Evolutionary conservation across 2,113 vertebrate species (phyloP).

Genomic region (Pavo muticus): DNA sequence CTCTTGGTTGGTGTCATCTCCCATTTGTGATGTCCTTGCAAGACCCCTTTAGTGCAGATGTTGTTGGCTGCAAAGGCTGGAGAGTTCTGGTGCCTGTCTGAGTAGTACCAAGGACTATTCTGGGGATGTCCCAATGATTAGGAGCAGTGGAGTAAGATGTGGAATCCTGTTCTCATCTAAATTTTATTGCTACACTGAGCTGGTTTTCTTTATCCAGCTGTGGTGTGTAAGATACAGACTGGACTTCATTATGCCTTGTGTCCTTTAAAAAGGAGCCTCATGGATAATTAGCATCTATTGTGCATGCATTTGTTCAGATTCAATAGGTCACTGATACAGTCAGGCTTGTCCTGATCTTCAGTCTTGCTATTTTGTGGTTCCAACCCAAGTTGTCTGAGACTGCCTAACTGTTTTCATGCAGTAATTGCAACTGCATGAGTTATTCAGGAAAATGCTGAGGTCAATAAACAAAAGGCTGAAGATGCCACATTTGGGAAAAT

Average conservation of each 20-base stretch:
- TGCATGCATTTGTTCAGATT: background rate
- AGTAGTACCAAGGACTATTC: background rate
- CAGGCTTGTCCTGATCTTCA: background rate
- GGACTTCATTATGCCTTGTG: background rate
- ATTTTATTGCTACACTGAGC: background rate
- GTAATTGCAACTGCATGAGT: background rate
- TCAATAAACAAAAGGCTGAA: background rate
- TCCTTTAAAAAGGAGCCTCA: background rate
- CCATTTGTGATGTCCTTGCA: background rate
- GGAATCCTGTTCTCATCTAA: background rate
- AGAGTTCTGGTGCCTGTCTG: background rate
- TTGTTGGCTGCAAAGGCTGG: background rate
- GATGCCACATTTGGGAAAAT: background rate
- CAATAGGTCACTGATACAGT: background rate
- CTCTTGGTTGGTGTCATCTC: background rate
- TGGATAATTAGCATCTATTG: background rate
- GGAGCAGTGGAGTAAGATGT: background rate
- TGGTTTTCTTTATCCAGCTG: background rate
- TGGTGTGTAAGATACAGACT: background rate
- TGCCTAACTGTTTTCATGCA: background rate
- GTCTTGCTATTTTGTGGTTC: background rate
- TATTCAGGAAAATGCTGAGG: background rate
- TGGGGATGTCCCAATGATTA: background rate
- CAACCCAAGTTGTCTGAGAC: background rate
- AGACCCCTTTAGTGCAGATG: background rate